Percentiles rank a stretch among this genome's conserved stretches.
Evolutionary conservation across 2,888 invertebrate species (phyloP).

Genomic region (Prenolepis imparis): DNA sequence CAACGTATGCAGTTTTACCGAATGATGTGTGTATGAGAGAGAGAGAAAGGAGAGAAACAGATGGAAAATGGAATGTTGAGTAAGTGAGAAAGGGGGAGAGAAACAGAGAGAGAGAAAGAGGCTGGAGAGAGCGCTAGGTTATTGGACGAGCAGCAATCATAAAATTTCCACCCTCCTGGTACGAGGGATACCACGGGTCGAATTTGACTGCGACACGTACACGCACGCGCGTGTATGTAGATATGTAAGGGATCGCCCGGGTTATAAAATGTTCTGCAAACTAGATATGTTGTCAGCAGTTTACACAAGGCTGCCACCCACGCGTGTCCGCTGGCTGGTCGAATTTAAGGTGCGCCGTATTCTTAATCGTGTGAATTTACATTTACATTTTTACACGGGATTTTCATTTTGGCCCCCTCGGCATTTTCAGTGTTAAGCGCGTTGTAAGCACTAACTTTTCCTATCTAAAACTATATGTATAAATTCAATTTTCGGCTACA

Average conservation of each 20-base stretch:
- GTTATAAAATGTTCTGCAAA: slow-evolving; percentile 76
- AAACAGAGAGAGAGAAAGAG: slow-evolving; percentile 25
- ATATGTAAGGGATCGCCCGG: slow-evolving; percentile 69
- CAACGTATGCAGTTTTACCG: slow-evolving; percentile 80
- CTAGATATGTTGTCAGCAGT: slow-evolving; percentile 75
- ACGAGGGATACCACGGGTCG: slow-evolving; percentile 59
- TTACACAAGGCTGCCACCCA: slow-evolving; percentile 70
- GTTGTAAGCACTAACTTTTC: slow-evolving; percentile 29
- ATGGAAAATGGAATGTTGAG: no score
- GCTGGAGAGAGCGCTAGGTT: slow-evolving; percentile 59
- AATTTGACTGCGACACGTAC: slow-evolving; percentile 70
- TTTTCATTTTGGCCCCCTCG: slow-evolving; percentile 29
- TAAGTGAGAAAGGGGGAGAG: background rate
- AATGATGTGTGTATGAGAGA: background rate
- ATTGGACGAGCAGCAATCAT: slow-evolving; percentile 79
- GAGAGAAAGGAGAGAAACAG: background rate
- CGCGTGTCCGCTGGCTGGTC: slow-evolving; percentile 49
- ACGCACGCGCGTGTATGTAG: slow-evolving; percentile 51
- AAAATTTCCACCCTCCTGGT: slow-evolving; percentile 75
- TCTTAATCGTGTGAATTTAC: slow-evolving; percentile 29
- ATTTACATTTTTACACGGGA: slow-evolving; percentile 37
- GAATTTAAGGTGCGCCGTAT: slow-evolving; percentile 41
- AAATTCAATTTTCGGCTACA: slow-evolving; percentile 37
- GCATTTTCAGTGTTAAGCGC: slow-evolving; percentile 6
- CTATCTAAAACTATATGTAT: slow-evolving; percentile 26